These are phyloP conservation scores for Dipus sagitta DNA, from an alignment of 2,797 vertebrate species.

Conservation along the genomic window DNA sequence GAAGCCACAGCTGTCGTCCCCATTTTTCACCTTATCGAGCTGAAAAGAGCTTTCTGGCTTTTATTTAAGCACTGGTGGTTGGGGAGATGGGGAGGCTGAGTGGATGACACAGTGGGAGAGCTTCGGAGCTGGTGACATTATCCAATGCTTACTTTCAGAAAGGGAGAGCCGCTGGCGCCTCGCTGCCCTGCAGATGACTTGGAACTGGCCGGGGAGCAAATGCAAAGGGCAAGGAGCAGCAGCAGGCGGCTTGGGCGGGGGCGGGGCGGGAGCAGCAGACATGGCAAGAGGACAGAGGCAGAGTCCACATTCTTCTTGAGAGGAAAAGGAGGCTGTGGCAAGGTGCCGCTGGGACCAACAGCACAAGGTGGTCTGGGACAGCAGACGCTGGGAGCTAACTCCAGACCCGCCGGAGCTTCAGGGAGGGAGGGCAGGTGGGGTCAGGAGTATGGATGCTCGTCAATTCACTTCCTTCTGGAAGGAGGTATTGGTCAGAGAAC, in stretches of 20 bases:
- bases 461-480: neutral
- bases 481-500: neutral
- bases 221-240: conserved; percentile 83
- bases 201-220: conserved; percentile 61
- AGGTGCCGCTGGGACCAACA: neutral
- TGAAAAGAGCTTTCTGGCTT: conserved; percentile 83
- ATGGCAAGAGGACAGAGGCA: conserved; percentile 76
- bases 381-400: neutral
- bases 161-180: conserved; percentile 64
- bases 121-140: conserved; percentile 85
- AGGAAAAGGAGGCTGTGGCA: neutral
- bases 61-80: conserved; percentile 61
- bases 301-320: neutral
- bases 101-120: conserved; percentile 58
- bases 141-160: conserved; percentile 74
- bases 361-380: neutral
- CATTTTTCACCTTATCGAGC: conserved; percentile 86
- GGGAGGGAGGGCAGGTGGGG: neutral
- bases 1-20: conserved; percentile 86
- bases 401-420: neutral
- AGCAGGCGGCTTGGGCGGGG: conserved; percentile 72
- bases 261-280: neutral
- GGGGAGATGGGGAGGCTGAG: conserved; percentile 67
- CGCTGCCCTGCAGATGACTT: conserved; percentile 70
- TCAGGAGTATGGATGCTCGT: neutral